Conservation (phyloP, 2,113 vertebrate species). For the Jacana jacana region DNA sequence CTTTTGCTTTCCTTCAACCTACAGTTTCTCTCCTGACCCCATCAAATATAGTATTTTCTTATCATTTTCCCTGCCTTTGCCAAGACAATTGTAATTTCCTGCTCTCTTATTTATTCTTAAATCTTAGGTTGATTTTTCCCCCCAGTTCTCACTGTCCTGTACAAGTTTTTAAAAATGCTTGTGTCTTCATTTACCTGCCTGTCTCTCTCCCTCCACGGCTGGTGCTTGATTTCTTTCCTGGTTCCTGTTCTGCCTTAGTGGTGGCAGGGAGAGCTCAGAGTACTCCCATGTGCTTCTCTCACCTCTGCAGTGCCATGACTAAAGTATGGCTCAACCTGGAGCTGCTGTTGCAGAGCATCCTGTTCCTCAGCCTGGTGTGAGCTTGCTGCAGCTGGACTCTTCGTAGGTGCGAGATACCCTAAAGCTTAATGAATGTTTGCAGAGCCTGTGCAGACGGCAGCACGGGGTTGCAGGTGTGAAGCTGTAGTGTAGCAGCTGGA, state of each 20-base stretch:
- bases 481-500: neutral
- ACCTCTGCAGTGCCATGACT: neutral
- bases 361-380: neutral
- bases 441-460: neutral
- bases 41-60: neutral
- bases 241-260: neutral
- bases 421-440: neutral
- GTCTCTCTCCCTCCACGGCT: accelerated
- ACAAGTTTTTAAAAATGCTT: neutral
- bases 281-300: neutral
- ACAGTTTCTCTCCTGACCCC: neutral
- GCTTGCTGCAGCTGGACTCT: neutral
- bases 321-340: neutral
- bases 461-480: neutral
- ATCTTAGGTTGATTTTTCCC: neutral
- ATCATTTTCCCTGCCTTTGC: neutral
- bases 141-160: neutral
- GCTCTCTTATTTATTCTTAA: neutral
- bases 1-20: neutral
- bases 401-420: accelerated
- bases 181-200: neutral
- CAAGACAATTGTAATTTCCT: neutral
- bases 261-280: neutral
- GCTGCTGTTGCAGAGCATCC: neutral
- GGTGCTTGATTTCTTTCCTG: neutral